Conservation (phyloP, 2,888 invertebrate species). For the Marasmarcha lunaedactyla region DNA sequence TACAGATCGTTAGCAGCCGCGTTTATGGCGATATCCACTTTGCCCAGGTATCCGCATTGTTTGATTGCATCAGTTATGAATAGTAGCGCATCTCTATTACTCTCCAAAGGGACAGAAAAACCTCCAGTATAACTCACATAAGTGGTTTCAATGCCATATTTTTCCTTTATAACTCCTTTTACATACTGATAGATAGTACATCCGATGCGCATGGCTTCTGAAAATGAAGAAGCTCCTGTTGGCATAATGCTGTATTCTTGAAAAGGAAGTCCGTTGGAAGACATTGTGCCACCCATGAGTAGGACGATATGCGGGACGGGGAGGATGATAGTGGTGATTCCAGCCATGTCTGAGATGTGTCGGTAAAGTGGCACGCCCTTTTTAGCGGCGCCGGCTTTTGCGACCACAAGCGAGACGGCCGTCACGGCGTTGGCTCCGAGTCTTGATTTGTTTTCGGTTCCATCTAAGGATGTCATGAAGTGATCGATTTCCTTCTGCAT, state of each 20-base stretch:
- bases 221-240: conserved; percentile 89
- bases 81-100: conserved; percentile 91
- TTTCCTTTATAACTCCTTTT: conserved; percentile 88
- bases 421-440: conserved; percentile 97
- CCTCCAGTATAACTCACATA: conserved; percentile 98
- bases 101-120: conserved; percentile 94
- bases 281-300: conserved; percentile 96
- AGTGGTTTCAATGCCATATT: conserved; percentile 90
- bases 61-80: conserved; percentile 89
- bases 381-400: conserved; percentile 97
- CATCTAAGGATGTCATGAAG: conserved; percentile 89
- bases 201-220: conserved; percentile 98
- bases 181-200: conserved; percentile 95
- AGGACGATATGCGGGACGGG: conserved; percentile 98
- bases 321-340: conserved; percentile 87
- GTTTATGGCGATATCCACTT: conserved; percentile 94
- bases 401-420: conserved; percentile 94
- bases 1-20: conserved; percentile 96
- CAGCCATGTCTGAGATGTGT: conserved; percentile 96
- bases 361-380: conserved; percentile 88
- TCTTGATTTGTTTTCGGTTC: conserved; percentile 94
- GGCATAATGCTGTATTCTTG: conserved; percentile 96
- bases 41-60: conserved; percentile 93
- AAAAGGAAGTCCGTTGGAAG: conserved; percentile 95
- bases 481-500: conserved; percentile 91